Evolutionary conservation across 2,888 invertebrate genomes (phyloP).

Genomic region (Eristalinus aeneus): DNA sequence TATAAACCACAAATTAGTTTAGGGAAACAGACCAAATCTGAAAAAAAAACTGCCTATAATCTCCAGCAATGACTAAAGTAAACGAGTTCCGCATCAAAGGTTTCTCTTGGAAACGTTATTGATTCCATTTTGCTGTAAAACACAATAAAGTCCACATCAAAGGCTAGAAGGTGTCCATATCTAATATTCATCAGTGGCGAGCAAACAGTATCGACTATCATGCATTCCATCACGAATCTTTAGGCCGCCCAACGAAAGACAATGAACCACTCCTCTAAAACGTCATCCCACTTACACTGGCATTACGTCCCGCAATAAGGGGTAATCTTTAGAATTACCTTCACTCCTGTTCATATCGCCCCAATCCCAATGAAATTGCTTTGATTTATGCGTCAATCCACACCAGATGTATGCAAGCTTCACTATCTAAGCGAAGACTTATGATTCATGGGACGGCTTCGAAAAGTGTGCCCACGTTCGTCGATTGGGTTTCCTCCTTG

Average conservation of each 20-base stretch:
- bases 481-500: slow-evolving; percentile 27
- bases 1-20: too few species aligned
- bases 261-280: background rate
- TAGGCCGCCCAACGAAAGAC: background rate
- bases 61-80: background rate
- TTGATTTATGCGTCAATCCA: slow-evolving; percentile 31
- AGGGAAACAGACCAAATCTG: background rate
- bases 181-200: background rate
- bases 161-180: background rate
- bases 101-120: background rate
- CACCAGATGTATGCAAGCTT: background rate
- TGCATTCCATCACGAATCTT: slow-evolving; percentile 17
- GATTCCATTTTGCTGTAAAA: background rate
- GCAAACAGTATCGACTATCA: slow-evolving; percentile 14
- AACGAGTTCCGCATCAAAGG: background rate
- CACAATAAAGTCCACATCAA: background rate
- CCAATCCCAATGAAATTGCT: slow-evolving; percentile 9
- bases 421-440: slow-evolving; percentile 16
- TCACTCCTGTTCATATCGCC: background rate
- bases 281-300: background rate
- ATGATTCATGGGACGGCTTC: slow-evolving; percentile 28
- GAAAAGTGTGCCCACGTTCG: slow-evolving; percentile 41
- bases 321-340: slow-evolving; percentile 8
- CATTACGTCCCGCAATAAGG: background rate
- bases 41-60: background rate